A percentile compares a stretch with the other conserved stretches of the same genome.
Conservation (phyloP, 1,140 invertebrate genomes). For the Thereuonema tuberculata region DNA sequence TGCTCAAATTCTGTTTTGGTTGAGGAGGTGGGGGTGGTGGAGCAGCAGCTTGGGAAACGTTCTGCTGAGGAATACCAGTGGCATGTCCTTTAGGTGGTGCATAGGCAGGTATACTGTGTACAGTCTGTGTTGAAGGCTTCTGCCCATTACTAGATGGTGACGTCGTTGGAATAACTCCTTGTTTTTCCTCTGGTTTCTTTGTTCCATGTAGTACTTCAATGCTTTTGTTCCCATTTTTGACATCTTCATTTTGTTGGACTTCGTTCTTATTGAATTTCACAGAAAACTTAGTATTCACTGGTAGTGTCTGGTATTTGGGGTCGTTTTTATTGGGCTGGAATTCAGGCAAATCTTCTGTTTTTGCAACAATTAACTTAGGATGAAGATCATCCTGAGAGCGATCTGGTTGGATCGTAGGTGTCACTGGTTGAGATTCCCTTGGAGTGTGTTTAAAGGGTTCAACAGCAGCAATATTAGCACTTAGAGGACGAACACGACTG, state of each 20-base stretch:
- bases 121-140: constrained; percentile 15
- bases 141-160: constrained; percentile 7
- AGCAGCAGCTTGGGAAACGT: background rate
- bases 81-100: constrained; percentile 19
- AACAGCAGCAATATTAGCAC: constrained; percentile 54
- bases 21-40: constrained; percentile 7
- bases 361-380: constrained; percentile 15
- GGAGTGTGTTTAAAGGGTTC: constrained; percentile 79
- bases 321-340: constrained; percentile 63
- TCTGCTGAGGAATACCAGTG: constrained; percentile 10
- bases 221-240: constrained; percentile 17
- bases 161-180: constrained; percentile 11
- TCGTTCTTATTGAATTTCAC: constrained; percentile 17
- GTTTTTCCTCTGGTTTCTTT: constrained; percentile 13
- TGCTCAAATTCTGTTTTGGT: background rate
- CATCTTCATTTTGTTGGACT: constrained; percentile 16
- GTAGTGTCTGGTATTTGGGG: constrained; percentile 84
- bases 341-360: constrained; percentile 23
- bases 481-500: constrained; percentile 16
- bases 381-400: constrained; percentile 24
- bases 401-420: constrained; percentile 14
- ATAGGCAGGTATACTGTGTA: constrained; percentile 22
- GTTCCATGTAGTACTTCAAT: background rate
- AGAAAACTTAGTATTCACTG: constrained; percentile 67
- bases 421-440: constrained; percentile 18